Evolutionary conservation across 2,888 invertebrate genomes (phyloP).

Genomic region (Callosobruchus maculatus): DNA sequence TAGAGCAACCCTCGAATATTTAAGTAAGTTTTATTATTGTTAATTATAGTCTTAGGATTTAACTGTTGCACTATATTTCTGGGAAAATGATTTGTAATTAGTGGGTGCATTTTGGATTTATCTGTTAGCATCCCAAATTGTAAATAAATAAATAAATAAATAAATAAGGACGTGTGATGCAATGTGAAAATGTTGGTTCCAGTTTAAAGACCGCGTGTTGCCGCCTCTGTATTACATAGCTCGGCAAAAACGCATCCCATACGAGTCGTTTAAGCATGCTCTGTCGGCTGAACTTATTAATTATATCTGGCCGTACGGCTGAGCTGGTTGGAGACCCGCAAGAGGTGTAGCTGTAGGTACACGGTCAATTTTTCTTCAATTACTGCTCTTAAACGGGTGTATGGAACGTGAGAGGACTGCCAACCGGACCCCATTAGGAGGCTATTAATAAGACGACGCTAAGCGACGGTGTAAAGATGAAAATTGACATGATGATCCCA

Average conservation of each 20-base stretch:
- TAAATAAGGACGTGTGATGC: no score
- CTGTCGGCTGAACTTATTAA: not conserved
- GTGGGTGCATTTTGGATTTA: no score
- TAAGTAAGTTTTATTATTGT: no score
- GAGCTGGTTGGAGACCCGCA: no score
- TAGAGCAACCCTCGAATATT: no score
- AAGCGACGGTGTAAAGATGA: not conserved
- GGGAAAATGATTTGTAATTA: no score
- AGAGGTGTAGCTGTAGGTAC: not conserved
- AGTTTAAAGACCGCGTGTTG: not conserved
- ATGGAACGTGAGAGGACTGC: not conserved
- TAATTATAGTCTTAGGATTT: no score
- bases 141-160: no score
- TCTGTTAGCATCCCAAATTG: no score
- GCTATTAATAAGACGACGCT: not conserved
- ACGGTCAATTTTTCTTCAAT: not conserved
- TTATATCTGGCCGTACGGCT: not conserved
- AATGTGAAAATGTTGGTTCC: no score
- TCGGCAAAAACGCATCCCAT: not conserved
- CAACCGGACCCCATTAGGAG: not conserved
- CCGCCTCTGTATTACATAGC: not conserved
- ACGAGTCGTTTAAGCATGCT: not conserved
- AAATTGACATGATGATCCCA: not conserved
- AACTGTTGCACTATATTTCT: no score
- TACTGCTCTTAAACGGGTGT: not conserved